Percentiles rank a stretch among this genome's conserved stretches.
Conservation (phyloP, 2,113 vertebrate genomes). For the Notarius quadriscutis region DNA sequence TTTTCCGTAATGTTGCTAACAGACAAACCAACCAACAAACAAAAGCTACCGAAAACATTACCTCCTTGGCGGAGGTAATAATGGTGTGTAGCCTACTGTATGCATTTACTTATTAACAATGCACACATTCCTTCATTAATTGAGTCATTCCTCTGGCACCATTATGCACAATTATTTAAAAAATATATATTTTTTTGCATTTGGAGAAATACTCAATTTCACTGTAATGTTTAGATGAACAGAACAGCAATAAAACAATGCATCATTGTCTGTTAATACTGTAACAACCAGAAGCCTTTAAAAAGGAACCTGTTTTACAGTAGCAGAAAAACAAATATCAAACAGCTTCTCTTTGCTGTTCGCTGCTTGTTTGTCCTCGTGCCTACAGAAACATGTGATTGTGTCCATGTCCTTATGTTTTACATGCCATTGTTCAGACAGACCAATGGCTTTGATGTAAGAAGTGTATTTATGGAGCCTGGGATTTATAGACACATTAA, state of each 20-base stretch:
- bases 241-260: background rate
- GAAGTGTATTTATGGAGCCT: slow-evolving; percentile 15
- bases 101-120: background rate
- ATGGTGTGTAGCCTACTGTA: no score
- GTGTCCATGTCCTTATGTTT: background rate
- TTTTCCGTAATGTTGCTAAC: no score
- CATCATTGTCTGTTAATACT: background rate
- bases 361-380: background rate
- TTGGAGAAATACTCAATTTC: background rate
- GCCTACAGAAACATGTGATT: slow-evolving; percentile 16
- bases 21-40: no score
- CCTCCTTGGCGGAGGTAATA: no score
- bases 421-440: slow-evolving; percentile 19
- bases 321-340: background rate
- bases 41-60: no score
- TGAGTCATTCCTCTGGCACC: background rate
- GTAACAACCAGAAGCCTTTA: background rate
- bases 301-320: background rate
- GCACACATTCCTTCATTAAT: background rate
- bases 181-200: background rate
- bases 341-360: background rate
- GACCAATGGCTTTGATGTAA: background rate
- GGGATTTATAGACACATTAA: background rate
- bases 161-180: background rate
- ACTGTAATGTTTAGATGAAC: background rate